Conservation (phyloP, 1,140 invertebrate genomes). For the Papilio polyxenes region DNA sequence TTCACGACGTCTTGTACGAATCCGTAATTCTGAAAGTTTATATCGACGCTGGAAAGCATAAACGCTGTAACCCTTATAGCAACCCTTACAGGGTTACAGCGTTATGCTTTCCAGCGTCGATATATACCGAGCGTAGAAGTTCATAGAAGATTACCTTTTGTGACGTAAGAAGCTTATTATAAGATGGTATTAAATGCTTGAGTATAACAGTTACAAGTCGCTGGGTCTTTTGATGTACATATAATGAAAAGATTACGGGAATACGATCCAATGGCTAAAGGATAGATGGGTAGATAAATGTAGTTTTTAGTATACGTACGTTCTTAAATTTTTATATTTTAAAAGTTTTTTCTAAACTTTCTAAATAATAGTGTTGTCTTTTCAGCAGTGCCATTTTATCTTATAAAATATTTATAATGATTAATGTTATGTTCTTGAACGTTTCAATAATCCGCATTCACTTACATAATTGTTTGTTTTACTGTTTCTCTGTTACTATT, state of each 20-base stretch:
- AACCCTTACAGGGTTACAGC: too few species aligned
- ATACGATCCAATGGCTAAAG: not conserved
- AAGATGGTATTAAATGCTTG: not conserved
- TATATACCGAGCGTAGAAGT: not conserved
- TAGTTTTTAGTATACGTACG: not conserved
- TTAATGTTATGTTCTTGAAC: not conserved
- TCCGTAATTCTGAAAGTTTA: not conserved
- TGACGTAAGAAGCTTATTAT: not conserved
- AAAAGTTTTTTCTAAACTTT: too few species aligned
- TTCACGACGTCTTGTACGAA: not conserved
- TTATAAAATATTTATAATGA: not conserved
- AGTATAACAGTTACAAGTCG: not conserved
- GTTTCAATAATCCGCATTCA: slow-evolving; percentile 17
- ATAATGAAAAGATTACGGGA: slow-evolving; percentile 1
- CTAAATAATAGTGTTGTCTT: too few species aligned
- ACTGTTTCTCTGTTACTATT: not conserved
- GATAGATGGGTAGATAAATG: not conserved
- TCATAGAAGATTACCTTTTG: slow-evolving; percentile 7
- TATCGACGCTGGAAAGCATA: too few species aligned
- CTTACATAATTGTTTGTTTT: slow-evolving; percentile 24
- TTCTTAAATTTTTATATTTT: too few species aligned
- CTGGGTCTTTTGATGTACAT: not conserved
- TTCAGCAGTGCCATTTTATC: not conserved
- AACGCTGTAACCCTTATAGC: too few species aligned
- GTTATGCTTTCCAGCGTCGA: too few species aligned